A percentile compares a stretch with the other conserved stretches of the same genome.
Conservation (phyloP, 2,888 invertebrate genomes). For the Furcula furcula region DNA sequence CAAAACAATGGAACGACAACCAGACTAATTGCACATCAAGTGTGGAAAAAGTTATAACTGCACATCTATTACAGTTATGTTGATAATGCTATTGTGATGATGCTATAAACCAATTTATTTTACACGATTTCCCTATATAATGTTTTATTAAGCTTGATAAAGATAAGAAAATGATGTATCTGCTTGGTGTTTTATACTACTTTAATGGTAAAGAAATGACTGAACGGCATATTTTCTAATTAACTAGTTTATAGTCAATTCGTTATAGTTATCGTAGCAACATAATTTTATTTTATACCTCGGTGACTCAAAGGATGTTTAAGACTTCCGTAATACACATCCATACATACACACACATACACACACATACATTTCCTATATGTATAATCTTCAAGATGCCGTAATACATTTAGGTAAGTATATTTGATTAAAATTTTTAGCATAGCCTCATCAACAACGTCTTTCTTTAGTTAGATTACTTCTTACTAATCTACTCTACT, state of each 20-base stretch:
- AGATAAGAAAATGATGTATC: too few relatives aligned
- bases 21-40: slow-evolving; percentile 20
- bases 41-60: slow-evolving; percentile 28
- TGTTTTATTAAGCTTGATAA: too few relatives aligned
- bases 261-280: too few relatives aligned
- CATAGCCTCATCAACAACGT: background rate
- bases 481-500: too few relatives aligned
- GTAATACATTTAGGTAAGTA: background rate
- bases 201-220: too few relatives aligned
- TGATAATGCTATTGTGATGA: too few relatives aligned
- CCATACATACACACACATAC: background rate
- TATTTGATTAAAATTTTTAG: background rate
- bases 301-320: background rate
- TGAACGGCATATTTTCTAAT: too few relatives aligned
- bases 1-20: slow-evolving; percentile 26
- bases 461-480: background rate
- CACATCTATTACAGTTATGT: slow-evolving; percentile 32
- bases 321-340: background rate
- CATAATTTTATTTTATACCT: background rate
- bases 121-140: too few relatives aligned
- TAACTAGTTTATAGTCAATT: too few relatives aligned
- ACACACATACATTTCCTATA: too few relatives aligned
- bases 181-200: too few relatives aligned
- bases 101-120: too few relatives aligned
- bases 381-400: background rate